Percentiles rank a stretch among this genome's conserved stretches.
These are phyloP conservation scores for Tauraco hartlaubi DNA, from an alignment of 2,797 vertebrate genomes.

Conservation along the genomic window DNA sequence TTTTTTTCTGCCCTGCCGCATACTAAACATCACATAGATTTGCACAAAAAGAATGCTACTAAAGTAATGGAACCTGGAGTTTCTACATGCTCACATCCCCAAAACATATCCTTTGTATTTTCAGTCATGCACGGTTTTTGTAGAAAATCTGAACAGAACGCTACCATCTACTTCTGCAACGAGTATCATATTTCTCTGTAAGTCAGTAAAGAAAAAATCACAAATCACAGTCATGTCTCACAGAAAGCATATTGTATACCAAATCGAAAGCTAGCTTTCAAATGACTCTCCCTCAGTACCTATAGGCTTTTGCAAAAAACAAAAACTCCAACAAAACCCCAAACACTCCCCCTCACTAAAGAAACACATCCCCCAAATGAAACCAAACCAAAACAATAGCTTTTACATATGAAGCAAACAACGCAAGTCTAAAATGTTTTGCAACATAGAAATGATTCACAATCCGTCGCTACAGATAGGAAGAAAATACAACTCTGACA, in stretches of 20 bases:
- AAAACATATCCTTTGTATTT: neutral
- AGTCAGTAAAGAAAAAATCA: conserved; percentile 2
- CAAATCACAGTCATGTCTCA: neutral
- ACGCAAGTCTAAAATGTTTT: neutral
- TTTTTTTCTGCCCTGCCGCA: neutral
- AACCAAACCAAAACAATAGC: neutral
- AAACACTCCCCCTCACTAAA: neutral
- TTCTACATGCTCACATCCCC: neutral
- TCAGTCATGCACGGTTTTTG: neutral
- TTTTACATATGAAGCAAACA: neutral
- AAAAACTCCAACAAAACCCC: neutral
- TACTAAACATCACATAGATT: neutral
- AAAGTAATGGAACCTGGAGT: neutral
- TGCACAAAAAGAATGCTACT: neutral
- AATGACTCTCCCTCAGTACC: neutral
- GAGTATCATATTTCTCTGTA: neutral
- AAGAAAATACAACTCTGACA: conserved; percentile 22
- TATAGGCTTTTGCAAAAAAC: neutral
- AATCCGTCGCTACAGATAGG: neutral
- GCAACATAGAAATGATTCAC: neutral
- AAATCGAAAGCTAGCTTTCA: neutral
- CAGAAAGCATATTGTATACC: neutral
- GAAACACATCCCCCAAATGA: neutral
- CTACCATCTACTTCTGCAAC: neutral
- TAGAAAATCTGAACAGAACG: conserved; percentile 2